Base-by-base conservation (phyloP, 2,113 vertebrate genomes). In the Peromyscus polionotus region DNA sequence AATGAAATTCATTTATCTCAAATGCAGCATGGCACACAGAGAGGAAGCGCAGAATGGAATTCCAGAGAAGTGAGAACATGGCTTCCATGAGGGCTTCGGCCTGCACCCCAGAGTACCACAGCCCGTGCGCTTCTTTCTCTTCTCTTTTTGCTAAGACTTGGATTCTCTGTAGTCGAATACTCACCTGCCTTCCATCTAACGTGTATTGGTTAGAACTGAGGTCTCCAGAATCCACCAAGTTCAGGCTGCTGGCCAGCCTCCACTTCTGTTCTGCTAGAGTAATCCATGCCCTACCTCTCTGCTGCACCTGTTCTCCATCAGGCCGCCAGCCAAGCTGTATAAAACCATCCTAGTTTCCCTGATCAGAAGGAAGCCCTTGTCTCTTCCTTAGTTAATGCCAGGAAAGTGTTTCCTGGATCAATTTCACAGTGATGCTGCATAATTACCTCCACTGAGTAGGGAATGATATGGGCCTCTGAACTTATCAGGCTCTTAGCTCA, bases 1-100 rank as follows among this genome's bases (percentile, higher is more conserved):
- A 70, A 3, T 81, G 63, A 65, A 95, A 86, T 39, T 33, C 17
- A 24, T 28, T 54, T 88, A 22, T 93, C 88, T 89, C 20, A 83
- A 61, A 61, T 59, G 20, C 61, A 65, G 67, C 68, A 33, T 22
- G 59, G 16, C 42, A 51, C 81, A 51, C 33, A 80, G 73, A 80
- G 31, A 57, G 17, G 17, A 28, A 45, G 70, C 20, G 13, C 12
- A 88, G 48, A 79, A 12, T 73, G 31, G 57, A 36, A 33, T 26
- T 31, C n/a, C 61, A 26, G n/a, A 45, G 42, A 61, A 8, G 39
- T 54, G 36, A n/a, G 28, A 80, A 0, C 22, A 16, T 16, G 17
- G 12, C 39, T 51, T 91, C 51, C 28, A 51, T 28, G 77, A 31
- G 31, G 39, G 16, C 59, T 70, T 90, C 61, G 59, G 86, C 48